Base-by-base conservation (phyloP, 2,888 invertebrate genomes). In the Leptarthrus brevirostris region DNA sequence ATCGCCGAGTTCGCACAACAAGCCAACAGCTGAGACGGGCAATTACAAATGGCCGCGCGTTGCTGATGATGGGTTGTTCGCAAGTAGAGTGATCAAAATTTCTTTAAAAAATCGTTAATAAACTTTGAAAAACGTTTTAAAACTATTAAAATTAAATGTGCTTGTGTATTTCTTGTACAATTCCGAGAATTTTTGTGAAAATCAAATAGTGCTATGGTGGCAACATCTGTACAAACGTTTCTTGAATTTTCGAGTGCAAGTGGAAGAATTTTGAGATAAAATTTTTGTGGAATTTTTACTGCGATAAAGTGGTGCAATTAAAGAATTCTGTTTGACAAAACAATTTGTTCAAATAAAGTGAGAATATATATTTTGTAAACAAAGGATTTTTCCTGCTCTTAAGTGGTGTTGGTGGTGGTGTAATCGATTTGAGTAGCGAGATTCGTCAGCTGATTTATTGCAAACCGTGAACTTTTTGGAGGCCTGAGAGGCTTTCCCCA, bases 1-100 rank as follows among this genome's bases (percentile, higher is more conserved):
- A 24, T 14, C 26, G 47, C n/a, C 36, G 40, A 22, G 36, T 53
- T 18, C 52, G 44, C 64, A 47, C 72, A 74, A 44, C 72, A 74
- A 8, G 30, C 8, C 4, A 30, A 3, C 8, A 30, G 53, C 61
- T 54, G 56, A 72, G 56, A 56, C 24, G 56, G 30, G 26, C 30
- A 26, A 56, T 56, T 56, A 56, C 56, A 56, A 56, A 56, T 56
- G 56, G 56, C 56, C 30, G 56, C 56, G 56, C 56, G 56, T 56
- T 56, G 56, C 24, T 5, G 30, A 26, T 10, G 56, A 56, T 1
- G 30, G 26, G 26, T 56, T 56, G 56, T n/a, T 56, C 30, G 26
- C 26, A 24, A 30, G 30, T 30, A 30, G 26, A 56, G 56, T 16
- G 30, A 34, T 54, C n/a, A 56, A 56, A 56, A 16, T 56, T 56